Base-by-base conservation (phyloP, 2,888 invertebrate species). In the Pimpla rufipes region DNA sequence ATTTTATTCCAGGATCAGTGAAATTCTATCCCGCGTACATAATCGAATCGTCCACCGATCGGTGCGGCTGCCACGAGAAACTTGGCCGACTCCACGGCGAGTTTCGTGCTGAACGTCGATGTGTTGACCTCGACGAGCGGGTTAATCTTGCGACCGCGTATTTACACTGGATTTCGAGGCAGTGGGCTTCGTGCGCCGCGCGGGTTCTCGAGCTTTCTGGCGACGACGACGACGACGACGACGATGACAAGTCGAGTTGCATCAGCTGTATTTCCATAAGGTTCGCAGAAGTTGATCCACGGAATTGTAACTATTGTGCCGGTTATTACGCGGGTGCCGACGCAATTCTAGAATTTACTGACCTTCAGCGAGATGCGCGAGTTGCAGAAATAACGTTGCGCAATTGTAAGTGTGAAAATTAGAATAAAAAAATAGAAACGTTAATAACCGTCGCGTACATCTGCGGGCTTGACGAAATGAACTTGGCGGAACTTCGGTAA, bases 91-190 rank as follows among this genome's bases (percentile, higher is more conserved):
- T 11, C 50, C 16, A 45, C 50, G n/a, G 73, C 73, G 40, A 75
- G 40, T 75, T 62, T 59, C 47, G 59, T 10, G 42, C 23, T 5
- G 29, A 29, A 23, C 23, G 55, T 55, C 23, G 3, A 21, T 18
- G 62, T 71, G 21, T 79, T 62, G 40, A 62, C 13, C 29, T 29
- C 55, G 11, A 40, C 55, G 55, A 67, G 37, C 55, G 45, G 42
- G 11, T 70, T 64, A 70, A 42, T 64, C 37, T 21, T 50, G 47
- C 11, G 45, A 10, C 21, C 47, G 59, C 59, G 77, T 29, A 29
- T 52, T 70, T 40, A 50, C 59, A 59, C 29, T 57, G 62, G 67
- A 75, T 62, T 62, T 79, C 67, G 40, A 79, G 79, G 47, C 11
- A 35, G 47, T 18, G 16, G 68, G 16, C 50, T 23, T 13, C 62